Evolutionary conservation across 2,797 vertebrate species (phyloP), one percentile per base, ranked within the genome.

Genomic region (Ambastaia sidthimunki): DNA sequence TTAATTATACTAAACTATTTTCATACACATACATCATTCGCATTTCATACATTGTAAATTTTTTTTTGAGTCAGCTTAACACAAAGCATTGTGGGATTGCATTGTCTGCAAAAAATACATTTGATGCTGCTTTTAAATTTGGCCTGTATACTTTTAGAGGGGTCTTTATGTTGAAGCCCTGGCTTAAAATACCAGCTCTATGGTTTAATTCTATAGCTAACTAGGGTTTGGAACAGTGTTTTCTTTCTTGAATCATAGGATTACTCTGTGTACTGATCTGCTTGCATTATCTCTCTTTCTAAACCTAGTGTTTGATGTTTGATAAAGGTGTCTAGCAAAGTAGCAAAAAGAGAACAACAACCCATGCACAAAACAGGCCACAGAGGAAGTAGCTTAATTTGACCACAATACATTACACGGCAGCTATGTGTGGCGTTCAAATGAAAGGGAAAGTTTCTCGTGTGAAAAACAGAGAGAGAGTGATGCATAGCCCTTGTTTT

Each of bases 401-500:
- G 76, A 80, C 71, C 71, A 74, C 54, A 54, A 68, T 77, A 66
- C 71, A 23, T 81, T 76, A 76, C 55, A 55, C 54, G 55, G 28
- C 59, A 71, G 19, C 82, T 76, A 70, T 70, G 68, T 68, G 60
- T n/a, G 21, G 73, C 74, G 70, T 67, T 76, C 12, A 62, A 74
- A 57, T 68, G 34, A 76, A 82, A 80, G 15, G 28, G 28, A 67
- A 67, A 37, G 44, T 48, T 74, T 81, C n/a, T n/a, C 55, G 68
- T 59, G 41, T 44, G 44, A 67, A 28, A 55, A 65, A 80, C 44
- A 84, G 3, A 62, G 18, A 67, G 57, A 41, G 62, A 70, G 74
- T 81, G 80, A 80, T 87, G 80, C 79, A 71, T 80, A 41, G 80
- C 84, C 60, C 54, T 50, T 80, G 78, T 85, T 85, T 82, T 86